phyloP scores from a whole-genome alignment of 2,888 invertebrate species.

The Hololepta plana region DNA sequence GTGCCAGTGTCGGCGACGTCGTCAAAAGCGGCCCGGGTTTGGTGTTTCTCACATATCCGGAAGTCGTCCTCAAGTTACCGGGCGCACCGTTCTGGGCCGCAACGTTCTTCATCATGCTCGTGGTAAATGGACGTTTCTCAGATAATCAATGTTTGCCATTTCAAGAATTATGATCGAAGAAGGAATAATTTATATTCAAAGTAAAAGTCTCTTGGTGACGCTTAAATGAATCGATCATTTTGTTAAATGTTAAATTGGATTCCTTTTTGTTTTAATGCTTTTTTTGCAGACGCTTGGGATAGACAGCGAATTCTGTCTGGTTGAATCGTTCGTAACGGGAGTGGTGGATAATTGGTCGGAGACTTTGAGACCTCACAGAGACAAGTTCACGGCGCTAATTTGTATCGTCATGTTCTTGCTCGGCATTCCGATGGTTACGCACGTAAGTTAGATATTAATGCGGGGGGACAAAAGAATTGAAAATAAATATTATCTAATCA shows the following conservation, averaged over 20 bases:
- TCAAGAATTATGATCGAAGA: not conserved
- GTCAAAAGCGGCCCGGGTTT: slow-evolving; percentile 50
- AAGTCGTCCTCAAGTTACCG: slow-evolving; percentile 53
- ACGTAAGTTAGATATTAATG: slow-evolving; percentile 31
- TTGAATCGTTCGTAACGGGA: slow-evolving; percentile 42
- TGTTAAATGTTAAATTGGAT: not conserved
- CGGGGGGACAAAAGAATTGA: too few species aligned
- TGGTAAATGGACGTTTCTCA: slow-evolving; percentile 25
- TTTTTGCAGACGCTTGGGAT: slow-evolving; percentile 43
- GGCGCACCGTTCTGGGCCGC: slow-evolving; percentile 52
- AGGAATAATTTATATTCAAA: slow-evolving; percentile 1
- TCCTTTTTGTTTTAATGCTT: slow-evolving; percentile 3
- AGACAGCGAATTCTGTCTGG: slow-evolving; percentile 55
- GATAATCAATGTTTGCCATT: slow-evolving; percentile 1
- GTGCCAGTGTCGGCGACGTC: slow-evolving; percentile 29
- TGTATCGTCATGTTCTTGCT: slow-evolving; percentile 67
- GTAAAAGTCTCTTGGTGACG: not conserved
- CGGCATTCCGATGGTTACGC: slow-evolving; percentile 75
- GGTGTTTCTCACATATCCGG: slow-evolving; percentile 57
- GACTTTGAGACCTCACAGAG: slow-evolving; percentile 35
- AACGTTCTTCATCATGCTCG: slow-evolving; percentile 56
- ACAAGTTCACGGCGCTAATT: slow-evolving; percentile 47
- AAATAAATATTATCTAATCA: too few species aligned
- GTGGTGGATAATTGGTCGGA: slow-evolving; percentile 40
- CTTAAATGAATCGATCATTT: not conserved